phyloP scores from a whole-genome alignment of 2,797 vertebrate genomes.

The Silurus lanzhouensis region DNA sequence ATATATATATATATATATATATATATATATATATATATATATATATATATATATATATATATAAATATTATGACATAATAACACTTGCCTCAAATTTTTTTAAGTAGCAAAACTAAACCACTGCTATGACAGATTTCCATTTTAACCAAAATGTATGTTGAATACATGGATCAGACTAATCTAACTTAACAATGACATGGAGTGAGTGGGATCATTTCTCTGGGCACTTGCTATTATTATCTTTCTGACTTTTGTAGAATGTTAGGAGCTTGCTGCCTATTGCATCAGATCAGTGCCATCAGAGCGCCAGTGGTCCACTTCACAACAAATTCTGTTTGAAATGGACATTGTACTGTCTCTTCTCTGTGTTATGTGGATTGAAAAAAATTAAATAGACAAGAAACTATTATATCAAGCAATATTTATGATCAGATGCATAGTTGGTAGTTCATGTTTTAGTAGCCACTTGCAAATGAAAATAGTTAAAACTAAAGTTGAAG shows the following conservation, averaged over 20 bases:
- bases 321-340: constrained; percentile 1
- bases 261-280: constrained; percentile 5
- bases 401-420: neutral
- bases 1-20: too few species aligned
- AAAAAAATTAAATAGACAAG: neutral
- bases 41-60: too few species aligned
- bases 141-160: neutral
- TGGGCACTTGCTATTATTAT: constrained; percentile 29
- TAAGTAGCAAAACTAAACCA: neutral
- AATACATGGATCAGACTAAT: neutral
- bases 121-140: neutral
- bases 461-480: neutral
- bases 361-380: neutral
- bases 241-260: constrained; percentile 37
- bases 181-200: neutral
- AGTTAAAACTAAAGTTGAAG: neutral
- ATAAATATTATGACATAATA: too few species aligned
- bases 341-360: neutral
- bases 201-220: neutral
- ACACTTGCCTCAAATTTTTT: neutral
- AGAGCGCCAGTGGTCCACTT: neutral
- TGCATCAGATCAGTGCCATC: constrained; percentile 16
- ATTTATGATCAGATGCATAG: neutral
- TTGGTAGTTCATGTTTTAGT: neutral
- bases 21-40: too few species aligned